Percentiles rank a stretch among this genome's conserved stretches.
Evolutionary conservation across 2,113 vertebrate species (phyloP).

Genomic region (Arothron firmamentum): DNA sequence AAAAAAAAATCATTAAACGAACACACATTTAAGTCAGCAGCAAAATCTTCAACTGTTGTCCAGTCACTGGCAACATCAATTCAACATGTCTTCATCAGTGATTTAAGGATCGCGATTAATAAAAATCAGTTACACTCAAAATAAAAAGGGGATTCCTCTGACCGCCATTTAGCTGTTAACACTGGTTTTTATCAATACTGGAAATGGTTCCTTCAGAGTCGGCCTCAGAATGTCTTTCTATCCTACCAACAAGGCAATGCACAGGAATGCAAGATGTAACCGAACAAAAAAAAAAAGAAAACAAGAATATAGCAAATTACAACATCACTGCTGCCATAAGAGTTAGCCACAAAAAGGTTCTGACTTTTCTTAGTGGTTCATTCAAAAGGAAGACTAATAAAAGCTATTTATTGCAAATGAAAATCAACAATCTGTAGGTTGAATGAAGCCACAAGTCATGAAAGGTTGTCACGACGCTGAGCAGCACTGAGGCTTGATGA

Average conservation of each 20-base stretch:
- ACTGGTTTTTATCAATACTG: conserved; percentile 54
- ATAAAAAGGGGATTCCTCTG: conserved; percentile 12
- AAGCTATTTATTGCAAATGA: conserved; percentile 23
- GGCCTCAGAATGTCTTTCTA: conserved; percentile 27
- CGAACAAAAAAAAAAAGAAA: conserved; percentile 23
- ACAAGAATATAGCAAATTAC: conserved; percentile 33
- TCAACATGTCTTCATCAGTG: conserved; percentile 40
- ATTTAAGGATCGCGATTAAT: conserved; percentile 35
- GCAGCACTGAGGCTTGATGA: conserved; percentile 15
- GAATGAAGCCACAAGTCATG: conserved; percentile 33
- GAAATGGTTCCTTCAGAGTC: conserved; percentile 56
- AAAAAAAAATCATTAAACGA: conserved; percentile 36
- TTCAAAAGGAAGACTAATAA: conserved; percentile 40
- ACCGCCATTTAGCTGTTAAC: conserved; percentile 26
- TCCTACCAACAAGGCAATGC: conserved; percentile 49
- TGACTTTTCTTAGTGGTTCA: conserved; percentile 25
- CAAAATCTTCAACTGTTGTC: conserved; percentile 46
- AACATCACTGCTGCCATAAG: conserved; percentile 22
- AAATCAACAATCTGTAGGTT: conserved; percentile 23
- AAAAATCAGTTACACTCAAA: conserved; percentile 24
- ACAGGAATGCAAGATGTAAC: conserved; percentile 71
- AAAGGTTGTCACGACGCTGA: conserved; percentile 32
- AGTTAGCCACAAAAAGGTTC: conserved; percentile 26
- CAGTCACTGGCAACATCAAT: conserved; percentile 41
- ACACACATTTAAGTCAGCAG: conserved; percentile 66